Evolutionary conservation across 2,113 vertebrate genomes (phyloP).

Genomic region (Gallinago jamesoni): DNA sequence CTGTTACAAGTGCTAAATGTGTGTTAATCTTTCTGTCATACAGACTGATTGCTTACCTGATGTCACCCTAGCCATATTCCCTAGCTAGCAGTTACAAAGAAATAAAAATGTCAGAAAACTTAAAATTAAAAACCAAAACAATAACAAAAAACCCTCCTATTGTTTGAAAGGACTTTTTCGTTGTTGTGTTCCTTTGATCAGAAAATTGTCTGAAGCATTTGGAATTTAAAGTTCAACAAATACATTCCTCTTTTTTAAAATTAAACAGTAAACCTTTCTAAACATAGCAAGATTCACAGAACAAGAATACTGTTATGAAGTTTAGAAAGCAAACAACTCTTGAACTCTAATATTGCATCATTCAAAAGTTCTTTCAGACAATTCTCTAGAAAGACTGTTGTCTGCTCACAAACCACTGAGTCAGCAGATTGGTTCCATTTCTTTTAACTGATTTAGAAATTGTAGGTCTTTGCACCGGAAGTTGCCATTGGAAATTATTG

Average conservation of each 20-base stretch:
- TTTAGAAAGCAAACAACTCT: not conserved
- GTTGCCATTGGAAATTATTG: not conserved
- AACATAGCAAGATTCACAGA: not conserved
- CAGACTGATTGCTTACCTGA: not conserved
- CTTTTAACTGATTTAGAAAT: not conserved
- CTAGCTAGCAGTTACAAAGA: not conserved
- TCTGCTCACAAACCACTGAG: not conserved
- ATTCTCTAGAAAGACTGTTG: not conserved
- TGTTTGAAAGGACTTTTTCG: not conserved
- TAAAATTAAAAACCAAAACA: not conserved
- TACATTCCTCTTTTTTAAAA: not conserved
- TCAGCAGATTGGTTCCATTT: not conserved
- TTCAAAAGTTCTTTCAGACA: not conserved
- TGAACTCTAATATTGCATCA: not conserved
- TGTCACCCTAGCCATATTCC: not conserved
- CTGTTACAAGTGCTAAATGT: not conserved
- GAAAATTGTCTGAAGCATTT: not conserved
- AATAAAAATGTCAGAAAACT: not conserved
- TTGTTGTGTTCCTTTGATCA: not conserved
- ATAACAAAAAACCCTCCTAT: rapidly evolving
- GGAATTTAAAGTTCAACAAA: not conserved
- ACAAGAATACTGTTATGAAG: not conserved
- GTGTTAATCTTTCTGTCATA: not conserved
- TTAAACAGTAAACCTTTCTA: not conserved
- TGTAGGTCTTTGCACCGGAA: not conserved